phyloP scores from a whole-genome alignment of 1,140 invertebrate species.

The Acromyrmex charruanus region DNA sequence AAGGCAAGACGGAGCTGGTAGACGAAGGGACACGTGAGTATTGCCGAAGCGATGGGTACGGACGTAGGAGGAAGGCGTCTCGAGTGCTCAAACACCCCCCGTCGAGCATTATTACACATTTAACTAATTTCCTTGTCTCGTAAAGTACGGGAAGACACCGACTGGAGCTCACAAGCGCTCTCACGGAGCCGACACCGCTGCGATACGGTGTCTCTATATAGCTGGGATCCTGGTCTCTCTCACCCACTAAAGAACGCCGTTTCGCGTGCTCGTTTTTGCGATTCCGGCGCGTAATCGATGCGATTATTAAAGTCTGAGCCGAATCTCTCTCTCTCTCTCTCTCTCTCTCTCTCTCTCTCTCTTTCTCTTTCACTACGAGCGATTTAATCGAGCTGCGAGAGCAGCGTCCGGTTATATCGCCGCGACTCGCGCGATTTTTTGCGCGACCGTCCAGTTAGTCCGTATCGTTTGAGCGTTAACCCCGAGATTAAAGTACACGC shows the following conservation, averaged over 20 bases:
- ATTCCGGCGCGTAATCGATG: slow-evolving; percentile 46
- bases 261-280: slow-evolving; percentile 48
- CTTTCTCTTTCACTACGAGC: neutral
- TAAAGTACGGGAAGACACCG: slow-evolving; percentile 79
- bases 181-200: slow-evolving; percentile 64
- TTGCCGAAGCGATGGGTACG: slow-evolving; percentile 21
- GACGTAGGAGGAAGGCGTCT: slow-evolving; percentile 3
- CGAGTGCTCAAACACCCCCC: slow-evolving; percentile 67
- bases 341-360: neutral
- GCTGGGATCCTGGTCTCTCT: slow-evolving; percentile 43
- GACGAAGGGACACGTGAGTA: slow-evolving; percentile 61
- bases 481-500: slow-evolving; percentile 32
- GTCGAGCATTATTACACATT: slow-evolving; percentile 83
- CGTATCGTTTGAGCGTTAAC: slow-evolving; percentile 37
- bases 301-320: slow-evolving; percentile 45
- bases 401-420: slow-evolving; percentile 11
- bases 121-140: slow-evolving; percentile 85
- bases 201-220: slow-evolving; percentile 62
- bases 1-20: slow-evolving; percentile 11
- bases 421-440: slow-evolving; percentile 43
- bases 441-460: slow-evolving; percentile 28
- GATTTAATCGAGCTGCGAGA: slow-evolving; percentile 50
- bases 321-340: slow-evolving; percentile 25
- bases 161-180: slow-evolving; percentile 34
- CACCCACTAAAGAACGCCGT: slow-evolving; percentile 61